Conservation (phyloP, 2,888 invertebrate species). For the Morpho helenor region DNA sequence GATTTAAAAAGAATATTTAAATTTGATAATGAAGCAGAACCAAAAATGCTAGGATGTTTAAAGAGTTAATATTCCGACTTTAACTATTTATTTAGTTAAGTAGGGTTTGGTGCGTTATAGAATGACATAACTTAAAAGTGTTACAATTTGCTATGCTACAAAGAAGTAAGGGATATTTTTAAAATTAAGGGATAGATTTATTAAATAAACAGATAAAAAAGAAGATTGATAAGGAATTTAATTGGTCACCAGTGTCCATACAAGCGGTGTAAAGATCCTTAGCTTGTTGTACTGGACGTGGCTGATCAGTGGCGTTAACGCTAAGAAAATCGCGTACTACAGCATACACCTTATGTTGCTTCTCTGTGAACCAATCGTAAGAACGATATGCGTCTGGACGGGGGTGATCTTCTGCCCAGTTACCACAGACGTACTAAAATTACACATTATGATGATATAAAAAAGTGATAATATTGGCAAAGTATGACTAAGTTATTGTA, state of each 20-base stretch:
- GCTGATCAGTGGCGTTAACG: conserved; percentile 73
- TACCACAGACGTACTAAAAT: conserved; percentile 82
- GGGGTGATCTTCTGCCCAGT: conserved; percentile 87
- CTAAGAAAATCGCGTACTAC: conserved; percentile 82
- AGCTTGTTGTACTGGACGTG: conserved; percentile 82
- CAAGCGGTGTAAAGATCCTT: conserved; percentile 85
- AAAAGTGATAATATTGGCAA: too few relatives aligned
- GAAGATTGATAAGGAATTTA: background rate
- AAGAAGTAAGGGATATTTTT: too few relatives aligned
- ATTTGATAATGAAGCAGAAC: too few relatives aligned
- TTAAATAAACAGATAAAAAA: too few relatives aligned
- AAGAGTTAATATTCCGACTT: too few relatives aligned
- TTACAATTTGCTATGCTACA: too few relatives aligned
- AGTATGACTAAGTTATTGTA: too few relatives aligned
- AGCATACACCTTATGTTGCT: conserved; percentile 81
- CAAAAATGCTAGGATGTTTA: too few relatives aligned
- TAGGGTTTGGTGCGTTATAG: too few relatives aligned
- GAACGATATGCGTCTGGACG: conserved; percentile 83
- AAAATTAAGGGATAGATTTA: too few relatives aligned
- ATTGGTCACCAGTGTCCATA: conserved; percentile 79
- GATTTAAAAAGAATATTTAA: conserved; percentile 1
- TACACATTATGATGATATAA: background rate
- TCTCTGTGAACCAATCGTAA: conserved; percentile 87
- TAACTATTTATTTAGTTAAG: too few relatives aligned
- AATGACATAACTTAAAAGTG: too few relatives aligned